Base-by-base conservation (phyloP, 2,113 vertebrate species). In the Fregata magnificens region DNA sequence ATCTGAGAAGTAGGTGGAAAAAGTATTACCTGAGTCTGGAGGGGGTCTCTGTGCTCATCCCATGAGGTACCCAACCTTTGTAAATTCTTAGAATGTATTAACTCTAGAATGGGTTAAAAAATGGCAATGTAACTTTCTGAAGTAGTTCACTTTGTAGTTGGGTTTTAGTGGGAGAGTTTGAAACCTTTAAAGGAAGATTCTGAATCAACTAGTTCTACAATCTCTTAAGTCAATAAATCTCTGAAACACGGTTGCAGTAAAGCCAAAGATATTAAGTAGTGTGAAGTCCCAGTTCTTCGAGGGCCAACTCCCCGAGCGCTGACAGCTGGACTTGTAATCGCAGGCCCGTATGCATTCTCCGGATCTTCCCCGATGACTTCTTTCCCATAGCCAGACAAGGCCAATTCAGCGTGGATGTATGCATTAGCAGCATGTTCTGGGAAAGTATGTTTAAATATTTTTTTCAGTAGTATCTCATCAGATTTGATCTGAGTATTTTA, bases 401-500 rank as follows among this genome's bases (percentile, higher is more conserved):
- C 52, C 17, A 5, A 14, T 13, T 20, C 5, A 0, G 47, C 6
- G 25, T 13, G 22, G 47, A 16, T 4, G 22, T 25, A 4, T 4
- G 52, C 13, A 3, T 16, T 1, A 32, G 80, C 58, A 34, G 36
- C 49, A 1, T 1, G 47, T 13, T 8, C 80, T 29, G 74, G 67
- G 56, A 8, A 53, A 3, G 52, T 6, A 4, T 4, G 6, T 3
- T 31, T 5, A 0, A 40, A 2, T 26, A 10, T 15, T 10, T 17
- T 25, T 26, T 11, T 47, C 36, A 16, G 55, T 5, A 12, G 29
- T 4, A 4, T 31, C 63, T 1, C 38, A 3, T 21, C 40, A 38
- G 92, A 31, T 20, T 61, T 94, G 86, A 86, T 32, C 8, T 1
- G 16, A 61, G 34, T 36, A 4, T 86, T 95, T 93, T 20, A 8